A percentile compares a stretch with the other conserved stretches of the same genome.
Conservation (phyloP, 2,113 vertebrate species). For the Gadus chalcogrammus region DNA sequence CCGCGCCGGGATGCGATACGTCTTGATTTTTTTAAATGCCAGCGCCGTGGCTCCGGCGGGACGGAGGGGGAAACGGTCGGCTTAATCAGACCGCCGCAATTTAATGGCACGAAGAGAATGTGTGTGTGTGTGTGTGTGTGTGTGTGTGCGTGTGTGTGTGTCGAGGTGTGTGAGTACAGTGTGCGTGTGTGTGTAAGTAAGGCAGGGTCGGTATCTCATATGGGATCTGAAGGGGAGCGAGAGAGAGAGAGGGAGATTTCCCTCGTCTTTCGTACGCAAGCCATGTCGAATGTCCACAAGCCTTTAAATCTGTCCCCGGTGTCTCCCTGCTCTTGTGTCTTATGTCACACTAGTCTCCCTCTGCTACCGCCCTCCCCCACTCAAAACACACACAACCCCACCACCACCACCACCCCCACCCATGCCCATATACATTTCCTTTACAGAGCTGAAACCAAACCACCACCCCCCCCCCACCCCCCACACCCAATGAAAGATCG, state of each 20-base stretch:
- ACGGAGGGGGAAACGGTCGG: constrained; percentile 83
- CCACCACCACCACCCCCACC: constrained; percentile 1
- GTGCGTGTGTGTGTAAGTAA: constrained; percentile 13
- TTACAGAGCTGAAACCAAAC: constrained; percentile 60
- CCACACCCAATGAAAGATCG: constrained; percentile 89
- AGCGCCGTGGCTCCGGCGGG: constrained; percentile 90
- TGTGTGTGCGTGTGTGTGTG: constrained; percentile 9
- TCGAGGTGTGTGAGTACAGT: constrained; percentile 2
- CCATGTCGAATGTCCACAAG: constrained; percentile 89
- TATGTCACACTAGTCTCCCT: constrained; percentile 54
- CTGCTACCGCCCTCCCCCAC: constrained; percentile 54
- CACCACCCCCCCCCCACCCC: background rate
- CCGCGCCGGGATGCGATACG: constrained; percentile 92
- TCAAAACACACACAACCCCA: constrained; percentile 83
- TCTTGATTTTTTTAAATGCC: constrained; percentile 99
- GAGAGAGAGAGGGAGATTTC: constrained; percentile 64
- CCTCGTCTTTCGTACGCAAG: constrained; percentile 84
- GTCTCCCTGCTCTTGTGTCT: constrained; percentile 84
- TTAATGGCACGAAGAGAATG: constrained; percentile 75
- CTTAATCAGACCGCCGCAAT: constrained; percentile 95
- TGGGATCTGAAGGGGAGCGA: constrained; percentile 47
- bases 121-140: too few species aligned
- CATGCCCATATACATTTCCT: constrained; percentile 45
- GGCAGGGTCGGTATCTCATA: constrained; percentile 44
- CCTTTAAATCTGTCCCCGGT: constrained; percentile 89